Evolutionary conservation across 2,888 invertebrate genomes (phyloP), one percentile per base, ranked within the genome.

Genomic region (Oxyscelio sp.): DNA sequence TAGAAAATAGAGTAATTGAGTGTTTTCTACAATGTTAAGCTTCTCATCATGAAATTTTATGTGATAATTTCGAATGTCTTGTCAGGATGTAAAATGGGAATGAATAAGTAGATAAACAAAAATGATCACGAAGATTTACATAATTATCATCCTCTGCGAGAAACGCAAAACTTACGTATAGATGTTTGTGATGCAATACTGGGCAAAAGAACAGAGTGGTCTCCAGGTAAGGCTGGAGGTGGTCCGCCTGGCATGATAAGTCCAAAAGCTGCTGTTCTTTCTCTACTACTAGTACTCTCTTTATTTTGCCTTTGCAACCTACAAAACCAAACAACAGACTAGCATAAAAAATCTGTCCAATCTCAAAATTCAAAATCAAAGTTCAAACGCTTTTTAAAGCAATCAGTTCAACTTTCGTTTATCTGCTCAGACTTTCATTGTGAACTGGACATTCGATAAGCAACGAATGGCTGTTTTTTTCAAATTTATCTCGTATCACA

Each of bases 301-400:
- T 96, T 90, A 95, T 94, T 93, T 95, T 96, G 92, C 95, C 96
- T 90, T 95, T 96, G 89, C 94, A 96, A 89, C 95, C 96, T 94
- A 94, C 90, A 95, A 63, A 21, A 66, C 19, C 79, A 31, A 17
- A 24, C n/a, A 27, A 31, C 27, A 22, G 5, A 31, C 43, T 9
- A n/a, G n/a, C n/a, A n/a, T n/a, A n/a, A n/a, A n/a, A n/a, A n/a
- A n/a, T n/a, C n/a, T n/a, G n/a, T n/a, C n/a, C n/a, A n/a, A n/a
- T n/a, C n/a, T n/a, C n/a, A n/a, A n/a, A n/a, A n/a, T n/a, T n/a
- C n/a, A n/a, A n/a, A n/a, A n/a, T n/a, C n/a, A n/a, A n/a, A n/a
- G n/a, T n/a, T n/a, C 17, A 43, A 43, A 43, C 4, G 43, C 43
- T 3, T 43, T 43, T 43, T n/a, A 43, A 43, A 43, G 8, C 15